Base-by-base conservation (phyloP, 2,888 invertebrate species). In the Rotaria macrura region DNA sequence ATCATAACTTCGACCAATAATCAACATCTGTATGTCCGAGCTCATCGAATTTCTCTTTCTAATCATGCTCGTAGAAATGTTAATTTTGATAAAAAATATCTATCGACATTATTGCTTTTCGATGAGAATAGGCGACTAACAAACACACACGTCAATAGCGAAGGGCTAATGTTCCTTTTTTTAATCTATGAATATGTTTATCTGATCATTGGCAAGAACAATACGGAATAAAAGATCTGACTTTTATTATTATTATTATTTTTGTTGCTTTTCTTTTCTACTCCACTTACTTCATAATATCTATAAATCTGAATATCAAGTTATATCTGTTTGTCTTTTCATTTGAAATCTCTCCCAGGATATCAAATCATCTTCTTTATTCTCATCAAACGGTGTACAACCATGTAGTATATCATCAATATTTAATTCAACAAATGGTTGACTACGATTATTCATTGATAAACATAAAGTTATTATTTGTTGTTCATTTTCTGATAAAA, bases 391-490 rank as follows among this genome's bases (percentile, higher is more conserved):
- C 43, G 79, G 43, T 79, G 79, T 79, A 43, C 43, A 79, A 79
- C 79, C 43, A 43, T 43, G 40, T 12, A 79, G 40, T 10, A 79
- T 43, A 79, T 79, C 79, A 43, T 43, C 43, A 40, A 79, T 79
- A 79, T 23, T 43, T 79, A 79, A 79, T 79, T 79, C 79, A 79
- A 79, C 43, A 79, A 79, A 79, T 79, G 23, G n/a, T 79, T 79
- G 43, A 14, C 25, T n/a, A 79, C 25, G 79, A 79, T 79, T 79
- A 25, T 23, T 79, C 9, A 5, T 12, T 43, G 43, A 40, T 79
- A 79, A 43, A n/a, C 79, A 79, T 79, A 79, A 79, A 43, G 79
- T 79, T 79, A 43, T 43, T 79, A 79, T 40, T 79, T 79, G 79
- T 79, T 79, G 79, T 43, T 79, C 40, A 43, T 43, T 43, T 25